Evolutionary conservation across 1,140 invertebrate genomes (phyloP), one percentile per base, ranked within the genome.

Genomic region (Calycopis cecrops): DNA sequence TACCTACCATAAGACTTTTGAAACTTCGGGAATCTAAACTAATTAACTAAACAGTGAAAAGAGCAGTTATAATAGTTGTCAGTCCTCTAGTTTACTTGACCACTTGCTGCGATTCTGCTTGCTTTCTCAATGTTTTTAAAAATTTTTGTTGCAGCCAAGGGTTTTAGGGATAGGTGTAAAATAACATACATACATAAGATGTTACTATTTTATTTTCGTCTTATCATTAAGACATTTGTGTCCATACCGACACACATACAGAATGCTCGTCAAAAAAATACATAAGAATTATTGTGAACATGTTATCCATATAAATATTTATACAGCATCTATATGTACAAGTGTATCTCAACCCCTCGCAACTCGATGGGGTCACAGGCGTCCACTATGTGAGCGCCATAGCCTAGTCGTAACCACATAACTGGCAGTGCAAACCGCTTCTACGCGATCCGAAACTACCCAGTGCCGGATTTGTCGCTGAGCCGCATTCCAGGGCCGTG

Each of bases 321-420:
- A 82, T 86, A 84, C 75, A 85, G 78, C 79, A 79, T 83, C 79
- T 78, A 81, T 84, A 74, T 84, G 80, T 80, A 84, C 72, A 70
- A 65, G 71, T 74, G 74, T 71, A 73, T 76, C 72, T 78, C 21
- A 2, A 16, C 17, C 40, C 40, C 40, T 14, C 40, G 12, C n/a
- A 17, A 16, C 12, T 12, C 12, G n/a, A 16, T 9, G 35, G 40
- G 16, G 12, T 16, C 14, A 44, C 14, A 4, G 12, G 16, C 14
- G 40, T 16, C 34, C 35, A 37, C 35, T 37, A 37, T 6, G 21
- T 28, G 21, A 37, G 35, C 35, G 35, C 21, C 21, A 2, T 28
- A 28, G 21, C 21, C 21, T 28, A 28, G 6, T 28, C 21, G 21
- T 28, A n/a, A 28, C 21, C 21, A 28, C 21, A 28, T 28, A 3